A percentile compares a stretch with the other conserved stretches of the same genome.
Evolutionary conservation across 2,888 invertebrate genomes (phyloP).

Genomic region (Cryptus viduatorius): DNA sequence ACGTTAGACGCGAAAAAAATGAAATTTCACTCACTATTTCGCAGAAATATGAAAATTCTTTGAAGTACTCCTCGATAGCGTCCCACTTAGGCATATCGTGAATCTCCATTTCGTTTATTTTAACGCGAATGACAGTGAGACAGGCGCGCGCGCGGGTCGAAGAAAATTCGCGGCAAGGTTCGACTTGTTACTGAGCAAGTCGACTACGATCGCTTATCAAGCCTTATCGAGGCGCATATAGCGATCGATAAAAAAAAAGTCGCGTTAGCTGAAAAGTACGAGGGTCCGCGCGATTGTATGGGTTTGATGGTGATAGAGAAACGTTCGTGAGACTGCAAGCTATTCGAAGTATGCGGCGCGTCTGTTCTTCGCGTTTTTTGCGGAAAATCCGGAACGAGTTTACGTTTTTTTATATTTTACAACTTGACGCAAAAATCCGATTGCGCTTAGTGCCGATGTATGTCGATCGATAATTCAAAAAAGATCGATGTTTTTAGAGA

Average conservation of each 20-base stretch:
- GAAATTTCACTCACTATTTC: constrained; percentile 73
- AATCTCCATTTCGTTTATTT: constrained; percentile 75
- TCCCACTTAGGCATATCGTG: constrained; percentile 74
- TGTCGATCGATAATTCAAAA: background rate
- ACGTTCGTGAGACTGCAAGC: background rate
- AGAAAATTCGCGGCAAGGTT: constrained; percentile 51
- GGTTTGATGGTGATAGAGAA: background rate
- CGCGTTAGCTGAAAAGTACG: constrained; percentile 18
- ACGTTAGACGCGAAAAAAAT: background rate
- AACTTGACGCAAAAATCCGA: too few relatives aligned
- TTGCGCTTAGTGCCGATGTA: too few relatives aligned
- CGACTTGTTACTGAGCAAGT: constrained; percentile 58
- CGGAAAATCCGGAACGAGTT: background rate
- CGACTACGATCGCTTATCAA: constrained; percentile 60
- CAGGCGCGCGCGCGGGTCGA: background rate
- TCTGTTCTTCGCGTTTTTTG: background rate
- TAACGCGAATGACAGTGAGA: background rate
- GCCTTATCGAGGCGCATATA: constrained; percentile 61
- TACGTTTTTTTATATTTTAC: background rate
- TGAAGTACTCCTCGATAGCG: constrained; percentile 77
- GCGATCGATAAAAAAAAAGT: constrained; percentile 56
- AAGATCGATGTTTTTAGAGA: background rate
- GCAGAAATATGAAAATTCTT: constrained; percentile 73
- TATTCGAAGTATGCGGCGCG: background rate
- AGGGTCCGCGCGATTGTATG: background rate